phyloP scores from a whole-genome alignment of 2,113 vertebrate genomes.

The Arvicanthis niloticus region DNA sequence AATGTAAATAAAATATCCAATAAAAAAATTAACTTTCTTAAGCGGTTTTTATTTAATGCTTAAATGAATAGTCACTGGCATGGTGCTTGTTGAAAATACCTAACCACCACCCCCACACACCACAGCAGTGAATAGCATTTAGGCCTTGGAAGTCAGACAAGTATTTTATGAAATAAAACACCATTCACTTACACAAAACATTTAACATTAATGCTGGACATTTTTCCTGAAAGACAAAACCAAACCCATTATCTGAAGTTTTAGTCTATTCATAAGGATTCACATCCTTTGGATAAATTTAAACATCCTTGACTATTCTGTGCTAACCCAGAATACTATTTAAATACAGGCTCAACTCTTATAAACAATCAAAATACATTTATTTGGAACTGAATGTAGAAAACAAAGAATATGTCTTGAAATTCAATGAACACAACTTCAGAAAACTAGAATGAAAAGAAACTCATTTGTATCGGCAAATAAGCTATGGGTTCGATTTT shows the following conservation, averaged over 20 bases:
- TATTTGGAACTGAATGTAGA: background rate
- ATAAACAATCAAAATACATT: background rate
- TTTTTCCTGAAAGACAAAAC: constrained; percentile 21
- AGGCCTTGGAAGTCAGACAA: constrained; percentile 56
- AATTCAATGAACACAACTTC: background rate
- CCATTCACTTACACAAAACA: constrained; percentile 2
- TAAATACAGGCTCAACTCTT: constrained; percentile 1
- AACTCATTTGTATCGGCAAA: background rate
- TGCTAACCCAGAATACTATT: background rate
- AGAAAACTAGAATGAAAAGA: background rate
- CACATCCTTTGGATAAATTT: background rate
- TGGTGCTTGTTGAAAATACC: background rate
- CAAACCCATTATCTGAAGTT: background rate
- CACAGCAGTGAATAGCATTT: background rate
- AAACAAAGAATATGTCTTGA: background rate
- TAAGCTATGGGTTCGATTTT: background rate
- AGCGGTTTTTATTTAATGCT: background rate
- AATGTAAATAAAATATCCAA: no score
- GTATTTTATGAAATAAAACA: constrained; percentile 47
- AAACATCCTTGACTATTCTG: constrained; percentile 20
- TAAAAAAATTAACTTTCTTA: background rate
- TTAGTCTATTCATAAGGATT: background rate
- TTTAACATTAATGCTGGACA: background rate
- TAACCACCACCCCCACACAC: background rate
- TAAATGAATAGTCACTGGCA: background rate